Base-by-base conservation (phyloP, 2,888 invertebrate genomes). In the Eubasilissa splendida region DNA sequence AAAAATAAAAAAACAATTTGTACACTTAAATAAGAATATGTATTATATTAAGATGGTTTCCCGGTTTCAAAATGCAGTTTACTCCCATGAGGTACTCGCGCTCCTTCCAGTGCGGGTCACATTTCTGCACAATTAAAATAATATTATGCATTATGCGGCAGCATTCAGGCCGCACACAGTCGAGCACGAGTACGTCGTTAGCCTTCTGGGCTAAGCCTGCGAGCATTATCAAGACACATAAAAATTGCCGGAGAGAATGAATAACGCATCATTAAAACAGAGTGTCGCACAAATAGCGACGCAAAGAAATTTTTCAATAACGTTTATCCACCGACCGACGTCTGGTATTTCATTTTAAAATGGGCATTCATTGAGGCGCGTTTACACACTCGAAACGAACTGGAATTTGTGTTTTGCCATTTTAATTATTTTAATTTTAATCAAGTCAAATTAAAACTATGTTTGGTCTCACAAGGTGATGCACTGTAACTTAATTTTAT, bases 241-340 rank as follows among this genome's bases (percentile, higher is more conserved):
- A 76, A 75, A 75, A 82, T 78, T 60, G 59, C 31, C 75, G 79
- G 63, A 74, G 71, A 73, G 79, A 82, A 79, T 78, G 76, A 53
- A 75, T 82, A 79, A 82, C 80, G 79, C 82, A 74, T 82, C 82
- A 82, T 82, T 82, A 82, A 82, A 80, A 80, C 73, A 31, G 71
- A 80, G 82, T 77, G 76, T 59, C 73, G 53, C 75, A 70, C 82
- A 80, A 82, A 82, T 82, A 73, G 77, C 54, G 77, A 53, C 73
- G 63, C 42, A 79, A 77, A 76, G 52, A 60, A 12, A 66, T 80
- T 82, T 80, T 77, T 80, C 82, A 80, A 80, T 80, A 82, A 80
- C 82, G 77, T 80, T 82, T 80, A 82, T 80, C 82, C 77, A 63
- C 70, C 50, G 63, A 52, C 42, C 50, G 63, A 52, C 42, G 71